Evolutionary conservation across 37 sponge, comb jelly and placozoan genomes (phyloP).

Genomic region (Theonella swinhoei): DNA sequence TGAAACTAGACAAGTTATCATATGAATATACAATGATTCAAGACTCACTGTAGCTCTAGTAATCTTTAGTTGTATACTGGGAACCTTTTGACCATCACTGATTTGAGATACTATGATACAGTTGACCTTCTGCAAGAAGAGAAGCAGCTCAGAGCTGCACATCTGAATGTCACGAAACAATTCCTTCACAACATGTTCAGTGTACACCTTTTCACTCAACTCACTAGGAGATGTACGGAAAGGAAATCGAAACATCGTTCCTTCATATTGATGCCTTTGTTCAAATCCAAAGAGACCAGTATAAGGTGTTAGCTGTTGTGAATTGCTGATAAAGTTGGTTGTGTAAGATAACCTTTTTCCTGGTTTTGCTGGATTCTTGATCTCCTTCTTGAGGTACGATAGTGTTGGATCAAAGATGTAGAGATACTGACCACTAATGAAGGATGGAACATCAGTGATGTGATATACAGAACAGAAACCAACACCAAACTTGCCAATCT

Average conservation of each 20-base stretch:
- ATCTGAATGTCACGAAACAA: neutral
- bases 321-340: conserved; percentile 6
- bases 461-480: conserved; percentile 84
- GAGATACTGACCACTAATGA: conserved; percentile 60
- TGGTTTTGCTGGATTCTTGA: conserved; percentile 43
- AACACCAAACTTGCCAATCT: conserved; percentile 89
- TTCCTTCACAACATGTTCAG: conserved; percentile 1
- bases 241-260: conserved; percentile 81
- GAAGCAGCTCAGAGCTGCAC: conserved; percentile 22
- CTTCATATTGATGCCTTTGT: neutral
- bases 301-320: conserved; percentile 60
- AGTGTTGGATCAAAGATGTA: conserved; percentile 76
- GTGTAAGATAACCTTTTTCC: conserved; percentile 45
- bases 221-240: conserved; percentile 54
- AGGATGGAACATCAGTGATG: conserved; percentile 66
- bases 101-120: conserved; percentile 20
- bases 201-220: conserved; percentile 32
- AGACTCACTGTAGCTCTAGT: neutral
- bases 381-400: conserved; percentile 24
- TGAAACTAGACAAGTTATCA: neutral
- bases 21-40: neutral
- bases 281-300: conserved; percentile 49
- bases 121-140: conserved; percentile 31
- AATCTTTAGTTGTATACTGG: conserved; percentile 1
- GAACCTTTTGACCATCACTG: neutral